A percentile compares a stretch with the other conserved stretches of the same genome.
Conservation (phyloP, 2,113 vertebrate species). For the Phainopepla nitens region DNA sequence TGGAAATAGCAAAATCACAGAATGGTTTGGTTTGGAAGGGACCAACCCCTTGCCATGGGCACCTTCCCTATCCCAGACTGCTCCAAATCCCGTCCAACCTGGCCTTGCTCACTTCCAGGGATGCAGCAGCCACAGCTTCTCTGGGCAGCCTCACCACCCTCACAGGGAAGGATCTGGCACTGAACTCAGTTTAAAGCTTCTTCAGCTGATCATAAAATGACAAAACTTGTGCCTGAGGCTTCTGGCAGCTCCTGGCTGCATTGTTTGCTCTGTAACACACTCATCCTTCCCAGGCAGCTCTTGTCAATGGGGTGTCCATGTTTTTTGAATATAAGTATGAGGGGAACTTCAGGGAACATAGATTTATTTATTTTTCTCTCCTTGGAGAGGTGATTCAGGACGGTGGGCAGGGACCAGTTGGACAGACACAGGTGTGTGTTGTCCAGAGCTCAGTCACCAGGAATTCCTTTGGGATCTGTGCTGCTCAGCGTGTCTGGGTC, state of each 20-base stretch:
- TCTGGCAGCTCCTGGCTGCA: neutral
- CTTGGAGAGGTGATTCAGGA: neutral
- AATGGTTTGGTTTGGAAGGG: neutral
- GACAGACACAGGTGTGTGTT: neutral
- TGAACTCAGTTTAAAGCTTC: neutral
- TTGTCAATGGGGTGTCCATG: neutral
- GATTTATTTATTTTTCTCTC: neutral
- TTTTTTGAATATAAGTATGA: neutral
- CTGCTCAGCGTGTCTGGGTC: neutral
- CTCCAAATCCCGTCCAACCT: accelerated
- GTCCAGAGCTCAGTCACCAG: neutral
- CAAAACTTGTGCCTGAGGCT: neutral
- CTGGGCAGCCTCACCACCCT: neutral
- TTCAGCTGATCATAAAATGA: neutral
- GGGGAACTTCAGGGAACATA: neutral
- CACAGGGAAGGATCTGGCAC: neutral
- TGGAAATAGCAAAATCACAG: neutral
- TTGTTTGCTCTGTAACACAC: neutral
- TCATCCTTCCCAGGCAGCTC: neutral
- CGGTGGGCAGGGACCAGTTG: neutral
- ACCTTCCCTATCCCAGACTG: neutral
- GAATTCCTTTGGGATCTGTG: neutral
- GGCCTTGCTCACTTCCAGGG: neutral
- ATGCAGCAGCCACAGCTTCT: neutral
- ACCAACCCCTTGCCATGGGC: neutral